Evolutionary conservation across 2,113 vertebrate genomes (phyloP).

Genomic region (Myrmecophaga tridactyla): DNA sequence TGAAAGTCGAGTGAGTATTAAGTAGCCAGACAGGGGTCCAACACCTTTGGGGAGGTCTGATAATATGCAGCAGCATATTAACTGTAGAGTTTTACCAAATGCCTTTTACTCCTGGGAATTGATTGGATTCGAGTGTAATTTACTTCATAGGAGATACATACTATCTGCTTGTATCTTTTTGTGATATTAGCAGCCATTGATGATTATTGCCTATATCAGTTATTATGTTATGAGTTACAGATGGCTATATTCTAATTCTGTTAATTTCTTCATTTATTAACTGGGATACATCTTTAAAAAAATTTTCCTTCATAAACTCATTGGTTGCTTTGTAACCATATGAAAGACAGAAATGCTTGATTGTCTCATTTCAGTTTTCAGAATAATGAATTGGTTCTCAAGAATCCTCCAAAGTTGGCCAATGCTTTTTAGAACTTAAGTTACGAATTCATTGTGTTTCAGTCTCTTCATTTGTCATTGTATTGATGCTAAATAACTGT

Average conservation of each 20-base stretch:
- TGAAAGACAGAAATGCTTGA: neutral
- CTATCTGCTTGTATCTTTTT: neutral
- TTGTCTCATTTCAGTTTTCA: neutral
- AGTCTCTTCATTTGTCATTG: neutral
- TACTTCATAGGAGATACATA: neutral
- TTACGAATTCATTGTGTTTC: neutral
- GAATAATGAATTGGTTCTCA: neutral
- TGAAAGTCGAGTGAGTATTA: neutral
- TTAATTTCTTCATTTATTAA: neutral
- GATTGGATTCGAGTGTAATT: neutral
- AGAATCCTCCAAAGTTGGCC: neutral
- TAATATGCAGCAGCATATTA: neutral
- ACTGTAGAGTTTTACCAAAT: neutral
- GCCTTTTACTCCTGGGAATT: constrained; percentile 12
- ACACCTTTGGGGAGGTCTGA: neutral
- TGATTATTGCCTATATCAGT: neutral
- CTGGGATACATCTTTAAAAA: neutral
- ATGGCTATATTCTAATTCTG: neutral
- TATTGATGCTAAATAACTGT: neutral
- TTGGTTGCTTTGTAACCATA: neutral
- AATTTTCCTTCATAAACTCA: neutral
- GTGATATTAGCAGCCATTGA: neutral
- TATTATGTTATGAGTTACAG: neutral
- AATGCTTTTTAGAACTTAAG: neutral
- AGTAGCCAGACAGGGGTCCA: neutral